Evolutionary conservation across 2,888 invertebrate species (phyloP), one percentile per base, ranked within the genome.

Genomic region (Oscheius sp.): DNA sequence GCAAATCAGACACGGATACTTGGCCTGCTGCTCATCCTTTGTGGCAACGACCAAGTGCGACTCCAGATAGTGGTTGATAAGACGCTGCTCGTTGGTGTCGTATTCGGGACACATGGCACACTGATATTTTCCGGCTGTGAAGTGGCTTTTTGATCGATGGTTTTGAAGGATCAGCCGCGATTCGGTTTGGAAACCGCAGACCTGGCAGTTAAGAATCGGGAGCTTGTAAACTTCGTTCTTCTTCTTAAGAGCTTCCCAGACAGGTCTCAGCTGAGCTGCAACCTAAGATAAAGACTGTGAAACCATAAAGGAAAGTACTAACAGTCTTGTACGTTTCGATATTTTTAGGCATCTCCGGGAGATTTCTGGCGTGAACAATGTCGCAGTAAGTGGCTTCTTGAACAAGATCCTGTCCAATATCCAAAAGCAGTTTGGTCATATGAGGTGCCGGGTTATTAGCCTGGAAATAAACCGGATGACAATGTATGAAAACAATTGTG

Each of bases 341-440:
- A 70, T 87, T 87, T 60, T 87, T 88, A n/a, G 88, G 88, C 35
- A 81, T 76, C 70, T 88, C 88, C 7, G 88, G 88, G 29, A 88
- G 71, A 80, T 88, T 88, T 21, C 83, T 78, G 0, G 87, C 87
- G 72, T 87, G 85, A 2, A 88, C 88, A 75, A 88, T 88, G 75
- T 88, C 88, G 55, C 79, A 85, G 76, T 88, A 88, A 11, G 88
- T 88, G 33, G 85, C 75, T 62, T 88, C 88, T 68, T 88, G 88
- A 0, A 88, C 87, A 37, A 88, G 77, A 71, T 88, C 88, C 72
- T 86, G 87, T 2, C 88, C 88, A 53, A 88, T 88, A 21, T 88
- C 86, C 70, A 84, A 75, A 57, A 88, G 73, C 50, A 87, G 33
- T 58, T 85, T 82, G 2, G 88, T 87, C 88, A 88, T 88, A 62